Percentiles rank a stretch among this genome's conserved stretches.
These are phyloP conservation scores for Malurus elegans DNA, from an alignment of 2,113 vertebrate species.

Conservation along the genomic window DNA sequence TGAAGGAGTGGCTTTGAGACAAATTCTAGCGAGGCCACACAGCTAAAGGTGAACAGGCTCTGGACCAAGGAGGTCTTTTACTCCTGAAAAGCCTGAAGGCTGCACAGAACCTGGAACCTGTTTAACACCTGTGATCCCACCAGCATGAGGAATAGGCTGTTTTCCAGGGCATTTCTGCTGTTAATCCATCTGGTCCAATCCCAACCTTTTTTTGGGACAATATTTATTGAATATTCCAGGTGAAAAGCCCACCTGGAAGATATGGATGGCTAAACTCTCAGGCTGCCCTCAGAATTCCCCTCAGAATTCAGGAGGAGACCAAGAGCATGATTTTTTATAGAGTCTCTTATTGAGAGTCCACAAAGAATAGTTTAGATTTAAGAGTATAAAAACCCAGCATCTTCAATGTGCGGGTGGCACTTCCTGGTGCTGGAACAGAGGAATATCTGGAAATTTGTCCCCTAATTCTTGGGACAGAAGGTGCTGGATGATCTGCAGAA, in stretches of 20 bases:
- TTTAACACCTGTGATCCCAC: neutral
- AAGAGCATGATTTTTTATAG: accelerated
- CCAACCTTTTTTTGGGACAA: neutral
- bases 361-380: neutral
- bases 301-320: neutral
- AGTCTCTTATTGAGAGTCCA: neutral
- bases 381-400: neutral
- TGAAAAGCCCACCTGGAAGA: neutral
- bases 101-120: neutral
- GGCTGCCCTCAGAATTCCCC: neutral
- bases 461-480: neutral
- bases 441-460: neutral
- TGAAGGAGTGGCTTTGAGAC: neutral
- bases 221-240: no score
- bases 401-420: neutral
- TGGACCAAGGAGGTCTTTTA: neutral
- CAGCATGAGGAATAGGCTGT: neutral
- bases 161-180: neutral
- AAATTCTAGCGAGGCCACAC: neutral
- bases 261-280: neutral
- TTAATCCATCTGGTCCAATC: neutral
- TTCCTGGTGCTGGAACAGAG: neutral
- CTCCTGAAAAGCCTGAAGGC: neutral
- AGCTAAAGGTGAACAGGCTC: neutral
- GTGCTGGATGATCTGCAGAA: neutral